Conservation (phyloP, 2,888 invertebrate species). For the Drosophila antonietae region DNA sequence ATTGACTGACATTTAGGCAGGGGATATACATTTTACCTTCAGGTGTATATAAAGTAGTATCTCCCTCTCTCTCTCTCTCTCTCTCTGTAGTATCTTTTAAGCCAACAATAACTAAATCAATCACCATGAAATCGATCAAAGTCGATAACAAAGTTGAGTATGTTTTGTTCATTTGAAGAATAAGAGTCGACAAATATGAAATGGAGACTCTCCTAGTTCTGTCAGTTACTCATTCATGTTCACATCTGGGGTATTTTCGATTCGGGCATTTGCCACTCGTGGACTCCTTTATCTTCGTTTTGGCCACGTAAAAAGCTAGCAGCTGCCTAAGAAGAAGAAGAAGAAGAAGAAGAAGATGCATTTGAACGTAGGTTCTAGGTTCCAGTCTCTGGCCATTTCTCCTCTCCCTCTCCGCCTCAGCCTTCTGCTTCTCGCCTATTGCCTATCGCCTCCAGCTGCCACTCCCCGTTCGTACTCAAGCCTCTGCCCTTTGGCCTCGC, state of each 20-base stretch:
- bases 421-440: neutral
- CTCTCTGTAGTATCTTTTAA: neutral
- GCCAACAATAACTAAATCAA: neutral
- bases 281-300: neutral
- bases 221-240: too few species aligned
- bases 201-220: too few species aligned
- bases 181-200: too few species aligned
- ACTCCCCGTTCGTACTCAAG: neutral
- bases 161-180: too few species aligned
- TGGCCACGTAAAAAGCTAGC: constrained; percentile 17
- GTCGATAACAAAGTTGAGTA: too few species aligned
- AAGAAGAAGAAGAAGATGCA: constrained; percentile 30
- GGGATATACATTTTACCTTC: neutral
- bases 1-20: neutral
- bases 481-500: constrained; percentile 3
- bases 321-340: constrained; percentile 35
- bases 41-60: neutral
- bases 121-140: neutral
- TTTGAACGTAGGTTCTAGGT: constrained; percentile 21
- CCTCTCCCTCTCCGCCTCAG: neutral
- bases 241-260: neutral
- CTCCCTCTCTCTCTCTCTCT: too few species aligned
- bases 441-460: too few species aligned
- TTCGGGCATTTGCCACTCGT: neutral
- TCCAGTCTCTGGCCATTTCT: constrained; percentile 10